Evolutionary conservation across 2,888 invertebrate genomes (phyloP).

Genomic region (Ennomos fuscantarius): DNA sequence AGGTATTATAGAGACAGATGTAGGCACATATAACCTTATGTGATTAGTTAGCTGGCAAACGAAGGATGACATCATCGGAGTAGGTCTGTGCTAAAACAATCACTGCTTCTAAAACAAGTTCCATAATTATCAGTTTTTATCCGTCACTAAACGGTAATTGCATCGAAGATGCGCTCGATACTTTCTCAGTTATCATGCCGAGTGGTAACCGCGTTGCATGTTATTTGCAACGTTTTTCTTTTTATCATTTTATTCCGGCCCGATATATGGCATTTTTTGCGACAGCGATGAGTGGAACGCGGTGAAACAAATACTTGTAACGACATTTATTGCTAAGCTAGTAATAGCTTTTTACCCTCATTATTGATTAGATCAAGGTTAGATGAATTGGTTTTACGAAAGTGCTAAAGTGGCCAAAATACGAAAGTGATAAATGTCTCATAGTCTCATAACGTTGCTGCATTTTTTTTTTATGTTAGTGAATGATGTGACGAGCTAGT

Average conservation of each 20-base stretch:
- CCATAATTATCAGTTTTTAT: conserved; percentile 50
- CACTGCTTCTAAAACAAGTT: conserved; percentile 12
- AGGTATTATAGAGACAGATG: too few species aligned
- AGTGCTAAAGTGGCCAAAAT: too few species aligned
- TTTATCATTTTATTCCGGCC: neutral
- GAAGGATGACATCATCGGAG: too few species aligned
- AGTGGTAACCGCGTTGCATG: conserved; percentile 27
- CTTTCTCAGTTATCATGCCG: conserved; percentile 60
- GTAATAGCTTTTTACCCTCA: conserved; percentile 2
- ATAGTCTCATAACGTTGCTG: too few species aligned
- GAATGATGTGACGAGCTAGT: too few species aligned
- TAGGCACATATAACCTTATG: too few species aligned
- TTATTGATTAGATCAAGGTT: neutral
- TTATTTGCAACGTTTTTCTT: conserved; percentile 18
- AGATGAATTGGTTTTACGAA: neutral
- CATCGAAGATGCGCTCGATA: conserved; percentile 46
- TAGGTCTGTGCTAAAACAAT: too few species aligned
- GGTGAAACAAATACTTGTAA: conserved; percentile 17
- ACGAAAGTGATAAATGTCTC: too few species aligned
- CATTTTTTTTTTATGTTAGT: too few species aligned
- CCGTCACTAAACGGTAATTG: conserved; percentile 53
- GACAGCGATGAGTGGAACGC: conserved; percentile 17
- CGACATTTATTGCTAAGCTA: conserved; percentile 14
- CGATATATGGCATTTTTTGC: conserved; percentile 13
- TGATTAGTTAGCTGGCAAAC: too few species aligned